Evolutionary conservation across 2,797 vertebrate genomes (phyloP).

Genomic region (Hemibagrus guttatus): DNA sequence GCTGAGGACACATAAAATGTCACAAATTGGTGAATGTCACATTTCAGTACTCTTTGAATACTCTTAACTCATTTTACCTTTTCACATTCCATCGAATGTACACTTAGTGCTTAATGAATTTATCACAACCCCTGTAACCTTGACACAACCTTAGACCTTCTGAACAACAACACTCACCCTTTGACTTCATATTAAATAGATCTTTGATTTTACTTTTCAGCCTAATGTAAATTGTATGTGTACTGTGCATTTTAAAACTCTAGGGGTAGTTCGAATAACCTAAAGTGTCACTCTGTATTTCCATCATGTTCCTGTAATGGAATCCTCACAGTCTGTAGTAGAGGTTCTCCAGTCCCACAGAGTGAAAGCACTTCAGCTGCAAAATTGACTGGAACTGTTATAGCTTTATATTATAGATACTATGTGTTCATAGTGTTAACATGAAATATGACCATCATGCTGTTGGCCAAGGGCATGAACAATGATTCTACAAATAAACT

Average conservation of each 20-base stretch:
- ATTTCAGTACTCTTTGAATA: neutral
- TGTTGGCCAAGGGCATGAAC: neutral
- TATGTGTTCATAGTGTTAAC: neutral
- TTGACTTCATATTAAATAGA: slow-evolving; percentile 23
- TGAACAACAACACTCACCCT: slow-evolving; percentile 6
- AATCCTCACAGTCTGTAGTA: neutral
- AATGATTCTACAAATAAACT: too few species aligned
- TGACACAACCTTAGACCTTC: neutral
- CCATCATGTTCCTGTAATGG: slow-evolving; percentile 34
- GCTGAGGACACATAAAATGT: neutral
- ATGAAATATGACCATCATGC: neutral
- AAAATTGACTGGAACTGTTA: neutral
- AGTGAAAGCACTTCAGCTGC: neutral
- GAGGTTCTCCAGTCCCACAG: neutral
- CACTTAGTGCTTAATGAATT: neutral
- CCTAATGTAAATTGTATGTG: slow-evolving; percentile 33
- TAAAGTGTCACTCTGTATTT: slow-evolving; percentile 38
- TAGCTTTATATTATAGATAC: neutral
- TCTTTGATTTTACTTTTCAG: neutral
- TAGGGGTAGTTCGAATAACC: slow-evolving; percentile 12
- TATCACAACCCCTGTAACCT: slow-evolving; percentile 7
- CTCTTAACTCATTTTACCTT: neutral
- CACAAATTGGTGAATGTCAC: neutral
- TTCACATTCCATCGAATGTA: neutral
- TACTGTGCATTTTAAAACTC: slow-evolving; percentile 60